Evolutionary conservation across 2,113 vertebrate species (phyloP), one percentile per base, ranked within the genome.

Genomic region (Hippopotamus amphibius): DNA sequence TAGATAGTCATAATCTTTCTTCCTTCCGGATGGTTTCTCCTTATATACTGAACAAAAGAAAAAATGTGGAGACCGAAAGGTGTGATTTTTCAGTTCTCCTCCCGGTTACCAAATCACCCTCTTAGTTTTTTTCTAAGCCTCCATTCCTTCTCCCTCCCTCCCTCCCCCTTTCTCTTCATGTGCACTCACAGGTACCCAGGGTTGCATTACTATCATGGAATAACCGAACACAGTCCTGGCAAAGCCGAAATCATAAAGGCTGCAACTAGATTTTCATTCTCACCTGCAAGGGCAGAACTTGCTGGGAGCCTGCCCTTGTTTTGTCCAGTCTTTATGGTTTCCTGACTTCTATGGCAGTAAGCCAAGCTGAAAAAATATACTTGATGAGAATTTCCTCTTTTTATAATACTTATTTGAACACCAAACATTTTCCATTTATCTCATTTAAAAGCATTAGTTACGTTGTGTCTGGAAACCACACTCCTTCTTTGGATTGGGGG

Each of bases 1-100:
- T n/a, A 99, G 98, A 99, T 98, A 97, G 97, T 98, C 98, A 94
- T 98, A 98, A 99, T 99, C 99, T 99, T 98, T 7, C 98, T 99
- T 99, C 99, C 99, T 99, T 99, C 99, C 99, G 98, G 98, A 98
- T 99, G 99, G 81, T 97, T 99, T 98, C 98, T 99, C 98, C 98
- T 97, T 97, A 95, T 97, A 95, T 97, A 95, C 97, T 96, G 96
- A 98, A 98, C 98, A 98, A 98, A 98, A 98, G 97, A 84, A 98
- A 98, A 98, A 98, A 93, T 91, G 95, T 92, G 93, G 96, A 97
- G 96, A 68, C 98, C 93, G 90, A 97, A 98, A 98, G 98, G 97
- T 98, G 97, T 96, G 97, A 94, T 92, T 98, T 97, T 98, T 90
- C 88, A 81, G 13, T 98, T 98, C 97, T 97, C 97, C 77, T 65